A percentile compares a stretch with the other conserved stretches of the same genome.
phyloP scores from a whole-genome alignment of 1,140 invertebrate species.

The Hirudo medicinalis region DNA sequence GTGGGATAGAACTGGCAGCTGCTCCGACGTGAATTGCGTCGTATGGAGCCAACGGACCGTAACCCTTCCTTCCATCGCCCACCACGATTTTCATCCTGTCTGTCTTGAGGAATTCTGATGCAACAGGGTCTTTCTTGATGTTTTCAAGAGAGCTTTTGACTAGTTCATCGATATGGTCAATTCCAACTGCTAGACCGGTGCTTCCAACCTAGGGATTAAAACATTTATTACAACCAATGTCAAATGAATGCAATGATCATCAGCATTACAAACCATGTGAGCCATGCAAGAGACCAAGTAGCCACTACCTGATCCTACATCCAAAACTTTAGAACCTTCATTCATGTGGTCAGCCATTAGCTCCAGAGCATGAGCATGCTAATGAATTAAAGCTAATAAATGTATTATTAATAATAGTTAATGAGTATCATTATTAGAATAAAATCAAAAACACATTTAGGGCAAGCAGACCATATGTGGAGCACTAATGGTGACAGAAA shows the following conservation, averaged over 20 bases:
- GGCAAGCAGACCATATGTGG: constrained; percentile 76
- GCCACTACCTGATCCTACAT: constrained; percentile 89
- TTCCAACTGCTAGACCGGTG: constrained; percentile 64
- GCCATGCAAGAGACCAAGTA: constrained; percentile 92
- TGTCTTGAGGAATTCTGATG: constrained; percentile 27
- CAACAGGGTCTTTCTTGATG: constrained; percentile 59
- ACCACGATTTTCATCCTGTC: constrained; percentile 41
- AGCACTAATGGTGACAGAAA: constrained; percentile 84
- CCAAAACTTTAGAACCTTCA: constrained; percentile 62
- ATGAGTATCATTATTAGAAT: not conserved
- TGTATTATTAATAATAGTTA: not conserved
- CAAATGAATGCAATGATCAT: not conserved
- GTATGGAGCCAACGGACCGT: constrained; percentile 58
- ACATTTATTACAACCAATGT: not conserved
- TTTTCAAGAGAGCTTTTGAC: constrained; percentile 61
- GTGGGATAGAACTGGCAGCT: constrained; percentile 63
- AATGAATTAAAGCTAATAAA: constrained; percentile 13
- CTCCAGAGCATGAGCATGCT: constrained; percentile 87
- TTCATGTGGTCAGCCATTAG: constrained; percentile 65
- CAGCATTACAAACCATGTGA: constrained; percentile 51
- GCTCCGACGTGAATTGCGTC: constrained; percentile 89
- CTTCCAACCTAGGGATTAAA: constrained; percentile 47
- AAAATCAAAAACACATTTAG: not conserved
- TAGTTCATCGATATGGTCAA: constrained; percentile 81
- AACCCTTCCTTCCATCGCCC: constrained; percentile 73